Base-by-base conservation (phyloP, 2,888 invertebrate species). In the Scaptomyza caliginosa region DNA sequence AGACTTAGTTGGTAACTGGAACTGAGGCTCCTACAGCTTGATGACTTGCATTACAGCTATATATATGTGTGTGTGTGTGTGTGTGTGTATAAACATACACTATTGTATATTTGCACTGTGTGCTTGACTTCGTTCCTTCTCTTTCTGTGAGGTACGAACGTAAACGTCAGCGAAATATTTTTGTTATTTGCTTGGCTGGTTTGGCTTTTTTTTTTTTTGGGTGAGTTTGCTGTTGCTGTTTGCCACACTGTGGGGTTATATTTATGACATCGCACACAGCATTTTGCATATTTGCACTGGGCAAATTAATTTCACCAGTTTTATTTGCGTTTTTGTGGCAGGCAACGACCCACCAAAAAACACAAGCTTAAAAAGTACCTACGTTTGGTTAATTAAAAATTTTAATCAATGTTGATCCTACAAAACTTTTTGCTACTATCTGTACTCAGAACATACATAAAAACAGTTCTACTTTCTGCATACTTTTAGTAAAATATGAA, bases 311-410 rank as follows among this genome's bases (percentile, higher is more conserved):
- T 79, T 79, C 64, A 68, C 67, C 59, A 54, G 65, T 62, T 72
- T 32, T 82, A 81, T 86, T 82, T 82, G 85, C 75, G 59, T 67
- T 77, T 32, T 50, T 75, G 72, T 45, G 70, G 70, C 52, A 24
- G 48, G 48, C 46, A 42, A 34, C 50, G 45, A 49, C 38, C 48
- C n/a, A 30, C 30, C 26, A 24, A 11, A 36, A 40, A 43, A 8
- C 19, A 19, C 13, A 13, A 42, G 7, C 38, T 51, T 39, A 46
- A 39, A 72, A 28, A 36, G 17, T 17, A 16, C 43, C 23, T 16
- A 39, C 56, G 68, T 70, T 81, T 79, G 83, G 86, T 82, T 83
- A 83, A 83, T 82, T 83, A 83, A 82, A 83, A 87, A 74, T 65
- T 57, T 80, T 68, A 43, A 55, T 70, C 75, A 74, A 80, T 30